phyloP scores from a whole-genome alignment of 2,797 vertebrate species.

The Forpus xanthops region DNA sequence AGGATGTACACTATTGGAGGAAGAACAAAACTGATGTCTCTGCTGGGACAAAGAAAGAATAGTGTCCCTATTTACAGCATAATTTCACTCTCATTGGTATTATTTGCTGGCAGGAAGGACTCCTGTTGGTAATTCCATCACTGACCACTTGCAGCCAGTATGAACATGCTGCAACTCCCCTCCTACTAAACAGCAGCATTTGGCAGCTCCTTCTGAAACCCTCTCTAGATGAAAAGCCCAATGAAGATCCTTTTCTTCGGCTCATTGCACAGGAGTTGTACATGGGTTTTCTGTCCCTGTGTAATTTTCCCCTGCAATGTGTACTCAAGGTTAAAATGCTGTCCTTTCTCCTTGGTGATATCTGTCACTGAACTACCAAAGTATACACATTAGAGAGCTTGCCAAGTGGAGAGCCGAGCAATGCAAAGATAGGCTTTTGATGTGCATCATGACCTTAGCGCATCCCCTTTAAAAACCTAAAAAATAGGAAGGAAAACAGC shows the following conservation, averaged over 20 bases:
- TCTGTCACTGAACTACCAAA: conserved; percentile 51
- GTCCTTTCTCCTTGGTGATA: conserved; percentile 23
- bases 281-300: not conserved
- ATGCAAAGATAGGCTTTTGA: conserved; percentile 19
- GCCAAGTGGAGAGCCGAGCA: conserved; percentile 1
- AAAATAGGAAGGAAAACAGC: not conserved
- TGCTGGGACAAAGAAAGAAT: not conserved
- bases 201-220: not conserved
- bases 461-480: not conserved
- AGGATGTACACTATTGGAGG: not conserved
- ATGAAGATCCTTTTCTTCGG: not conserved
- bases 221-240: conserved; percentile 4
- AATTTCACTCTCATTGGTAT: not conserved
- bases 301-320: conserved; percentile 22
- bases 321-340: conserved; percentile 37
- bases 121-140: not conserved
- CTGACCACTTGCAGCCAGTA: not conserved
- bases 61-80: not conserved
- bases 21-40: not conserved
- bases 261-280: conserved; percentile 34
- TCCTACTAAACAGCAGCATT: not conserved
- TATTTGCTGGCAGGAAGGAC: not conserved
- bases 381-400: not conserved
- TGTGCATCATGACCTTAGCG: conserved; percentile 33
- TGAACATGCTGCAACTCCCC: not conserved